Base-by-base conservation (phyloP, 2,888 invertebrate species). In the Xanthia icteritia region DNA sequence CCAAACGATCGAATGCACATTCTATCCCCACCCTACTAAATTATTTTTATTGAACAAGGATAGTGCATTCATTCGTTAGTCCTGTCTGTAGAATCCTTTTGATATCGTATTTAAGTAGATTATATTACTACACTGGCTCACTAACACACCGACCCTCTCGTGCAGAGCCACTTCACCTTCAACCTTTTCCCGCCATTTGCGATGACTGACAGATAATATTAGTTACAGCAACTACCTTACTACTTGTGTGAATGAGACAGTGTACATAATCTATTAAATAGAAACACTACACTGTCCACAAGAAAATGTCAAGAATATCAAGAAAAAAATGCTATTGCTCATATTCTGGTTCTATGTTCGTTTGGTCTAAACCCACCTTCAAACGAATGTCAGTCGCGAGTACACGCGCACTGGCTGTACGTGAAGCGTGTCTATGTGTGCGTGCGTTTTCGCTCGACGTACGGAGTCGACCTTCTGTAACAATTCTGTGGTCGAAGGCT, bases 401-500 rank as follows among this genome's bases (percentile, higher is more conserved):
- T 58, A 8, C 23, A 11, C 27, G 15, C 27, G 15, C 0, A 58
- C 15, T 6, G 2, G 6, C 1, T 58, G 58, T 27, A 23, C 20
- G 17, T 23, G 11, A 17, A 56, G 2, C 23, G 1, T 11, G 17
- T 17, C 2, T 23, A 0, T 27, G 11, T 54, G 1, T 31, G 11
- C 6, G 15, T 63, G 9, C 1, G 2, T 20, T 42, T 51, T 58
- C 0, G 11, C 1, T 71, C 5, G 0, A 17, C 17, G 8, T 17
- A 17, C 0, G 5, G 1, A 80, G 9, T 11, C 0, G 5, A 42
- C n/a, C 82, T 78, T 76, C 76, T 78, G 63, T 6, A 31, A 20
- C 1, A 58, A 17, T 17, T 76, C 76, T 76, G 23, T 27, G 15
- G 4, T 36, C 45, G 39, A 70, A 67, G 31, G 8, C 39, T 27